A percentile compares a stretch with the other conserved stretches of the same genome.
Conservation (phyloP, 2,888 invertebrate species). For the Tachina grossa region DNA sequence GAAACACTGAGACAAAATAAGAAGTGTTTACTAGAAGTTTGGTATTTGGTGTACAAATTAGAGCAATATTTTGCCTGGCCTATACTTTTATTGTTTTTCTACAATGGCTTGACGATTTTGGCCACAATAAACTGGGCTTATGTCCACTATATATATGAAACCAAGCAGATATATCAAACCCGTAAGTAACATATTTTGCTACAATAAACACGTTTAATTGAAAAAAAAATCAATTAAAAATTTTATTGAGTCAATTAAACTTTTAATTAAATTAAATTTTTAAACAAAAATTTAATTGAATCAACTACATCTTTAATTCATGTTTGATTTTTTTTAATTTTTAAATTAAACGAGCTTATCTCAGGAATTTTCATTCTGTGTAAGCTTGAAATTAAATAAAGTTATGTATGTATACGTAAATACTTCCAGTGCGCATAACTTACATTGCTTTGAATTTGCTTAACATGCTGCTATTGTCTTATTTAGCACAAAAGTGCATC, state of each 20-base stretch:
- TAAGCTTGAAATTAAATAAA: too few relatives aligned
- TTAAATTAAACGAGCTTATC: too few relatives aligned
- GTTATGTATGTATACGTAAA: too few relatives aligned
- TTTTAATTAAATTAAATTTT: too few relatives aligned
- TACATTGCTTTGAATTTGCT: slow-evolving; percentile 17
- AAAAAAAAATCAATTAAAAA: too few relatives aligned
- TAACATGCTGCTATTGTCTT: slow-evolving; percentile 39
- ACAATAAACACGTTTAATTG: too few relatives aligned
- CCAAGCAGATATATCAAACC: not conserved
- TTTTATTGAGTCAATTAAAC: too few relatives aligned
- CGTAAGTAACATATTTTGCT: not conserved
- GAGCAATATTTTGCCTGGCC: slow-evolving; percentile 48
- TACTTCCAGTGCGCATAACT: slow-evolving; percentile 23
- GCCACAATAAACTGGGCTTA: slow-evolving; percentile 40
- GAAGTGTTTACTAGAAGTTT: slow-evolving; percentile 1
- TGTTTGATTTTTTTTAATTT: too few relatives aligned
- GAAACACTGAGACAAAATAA: too few relatives aligned
- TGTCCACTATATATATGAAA: slow-evolving; percentile 24
- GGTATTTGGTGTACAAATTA: slow-evolving; percentile 14
- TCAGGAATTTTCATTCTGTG: too few relatives aligned
- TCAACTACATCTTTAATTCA: too few relatives aligned
- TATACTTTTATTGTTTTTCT: not conserved
- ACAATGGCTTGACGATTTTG: slow-evolving; percentile 15
- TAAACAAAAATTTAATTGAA: too few relatives aligned
- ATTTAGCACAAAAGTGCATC: slow-evolving; percentile 45